These are phyloP conservation scores for Enteromius viviparus DNA, from an alignment of 2,797 vertebrate species.

Conservation along the genomic window DNA sequence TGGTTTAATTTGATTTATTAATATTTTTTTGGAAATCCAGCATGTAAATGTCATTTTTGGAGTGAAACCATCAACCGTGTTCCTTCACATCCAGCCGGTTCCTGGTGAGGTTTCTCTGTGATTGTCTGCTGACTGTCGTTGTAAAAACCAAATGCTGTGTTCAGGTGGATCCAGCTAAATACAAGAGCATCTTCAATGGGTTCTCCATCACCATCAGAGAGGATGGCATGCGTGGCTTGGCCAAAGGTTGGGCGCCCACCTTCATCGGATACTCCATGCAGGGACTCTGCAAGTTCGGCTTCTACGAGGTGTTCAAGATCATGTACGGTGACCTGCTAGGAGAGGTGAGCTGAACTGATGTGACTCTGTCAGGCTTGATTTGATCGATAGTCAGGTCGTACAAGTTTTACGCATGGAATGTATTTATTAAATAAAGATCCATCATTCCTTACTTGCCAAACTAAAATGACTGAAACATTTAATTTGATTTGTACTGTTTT, in stretches of 20 bases:
- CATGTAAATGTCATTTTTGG: constrained; percentile 49
- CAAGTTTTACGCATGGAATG: no score
- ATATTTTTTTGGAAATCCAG: constrained; percentile 14
- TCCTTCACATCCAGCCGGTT: constrained; percentile 21
- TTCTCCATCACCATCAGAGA: constrained; percentile 86
- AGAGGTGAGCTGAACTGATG: constrained; percentile 75
- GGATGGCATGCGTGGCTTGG: constrained; percentile 85
- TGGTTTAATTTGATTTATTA: background rate
- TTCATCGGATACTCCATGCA: constrained; percentile 91
- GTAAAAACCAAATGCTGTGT: constrained; percentile 37
- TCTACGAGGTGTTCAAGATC: constrained; percentile 90
- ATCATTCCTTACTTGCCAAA: no score
- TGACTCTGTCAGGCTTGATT: no score
- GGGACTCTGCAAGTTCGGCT: constrained; percentile 90
- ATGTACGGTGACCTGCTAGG: constrained; percentile 83
- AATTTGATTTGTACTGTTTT: no score
- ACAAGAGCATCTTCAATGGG: constrained; percentile 88
- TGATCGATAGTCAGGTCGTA: no score
- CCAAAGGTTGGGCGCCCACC: constrained; percentile 89
- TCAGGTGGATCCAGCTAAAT: constrained; percentile 88
- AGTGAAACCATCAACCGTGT: constrained; percentile 31
- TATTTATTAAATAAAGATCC: no score
- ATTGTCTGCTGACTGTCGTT: background rate
- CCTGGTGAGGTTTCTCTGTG: background rate
- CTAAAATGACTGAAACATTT: no score